phyloP scores from a whole-genome alignment of 1,140 invertebrate species.

The Nautilus pompilius region DNA sequence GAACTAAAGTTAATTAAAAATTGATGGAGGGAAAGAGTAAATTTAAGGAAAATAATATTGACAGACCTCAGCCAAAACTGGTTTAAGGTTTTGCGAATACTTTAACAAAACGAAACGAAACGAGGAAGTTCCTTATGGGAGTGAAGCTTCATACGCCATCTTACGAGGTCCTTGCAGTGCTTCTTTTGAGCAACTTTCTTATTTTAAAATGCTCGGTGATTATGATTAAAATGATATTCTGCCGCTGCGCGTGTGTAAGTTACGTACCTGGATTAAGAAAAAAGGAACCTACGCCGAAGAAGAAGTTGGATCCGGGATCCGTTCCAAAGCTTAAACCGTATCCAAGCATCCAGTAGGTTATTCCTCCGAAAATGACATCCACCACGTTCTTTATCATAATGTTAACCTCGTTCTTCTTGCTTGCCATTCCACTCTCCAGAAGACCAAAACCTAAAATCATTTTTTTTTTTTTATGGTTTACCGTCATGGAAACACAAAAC shows the following conservation, averaged over 20 bases:
- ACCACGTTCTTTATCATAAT: conserved; percentile 63
- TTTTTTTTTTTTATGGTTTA: too few relatives aligned
- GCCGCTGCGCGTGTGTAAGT: background rate
- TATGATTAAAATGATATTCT: too few relatives aligned
- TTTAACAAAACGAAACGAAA: background rate
- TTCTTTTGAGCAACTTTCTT: too few relatives aligned
- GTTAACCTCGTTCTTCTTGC: conserved; percentile 62
- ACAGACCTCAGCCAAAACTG: background rate
- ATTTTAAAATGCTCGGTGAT: too few relatives aligned
- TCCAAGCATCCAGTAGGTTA: conserved; percentile 92
- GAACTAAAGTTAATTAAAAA: background rate
- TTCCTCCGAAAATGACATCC: conserved; percentile 79
- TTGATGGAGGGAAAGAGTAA: background rate
- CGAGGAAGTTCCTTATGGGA: background rate
- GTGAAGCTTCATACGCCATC: background rate
- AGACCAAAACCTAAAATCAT: conserved; percentile 60
- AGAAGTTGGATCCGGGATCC: conserved; percentile 62
- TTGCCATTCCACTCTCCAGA: conserved; percentile 60
- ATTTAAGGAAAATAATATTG: background rate
- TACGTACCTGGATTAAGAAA: conserved; percentile 51
- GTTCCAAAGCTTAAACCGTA: conserved; percentile 84
- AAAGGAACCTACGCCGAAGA: conserved; percentile 64
- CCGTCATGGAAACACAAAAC: too few relatives aligned
- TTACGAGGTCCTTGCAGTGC: background rate
- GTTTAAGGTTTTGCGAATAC: background rate